Conservation (phyloP, 2,113 vertebrate genomes). For the Cercopithecus mona region DNA sequence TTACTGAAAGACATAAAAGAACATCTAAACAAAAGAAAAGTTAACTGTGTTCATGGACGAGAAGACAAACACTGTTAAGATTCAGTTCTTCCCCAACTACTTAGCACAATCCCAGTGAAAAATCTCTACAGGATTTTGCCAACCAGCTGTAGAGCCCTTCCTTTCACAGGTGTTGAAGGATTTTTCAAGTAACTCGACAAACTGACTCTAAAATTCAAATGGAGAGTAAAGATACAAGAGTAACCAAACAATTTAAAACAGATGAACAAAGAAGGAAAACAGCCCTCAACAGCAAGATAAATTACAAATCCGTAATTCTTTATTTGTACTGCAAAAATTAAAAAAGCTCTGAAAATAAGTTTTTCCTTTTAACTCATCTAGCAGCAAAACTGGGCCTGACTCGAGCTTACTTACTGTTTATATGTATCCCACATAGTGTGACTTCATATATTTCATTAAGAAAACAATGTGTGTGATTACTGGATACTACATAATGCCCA, state of each 20-base stretch:
- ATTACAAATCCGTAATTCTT: not conserved
- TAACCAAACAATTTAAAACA: not conserved
- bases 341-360: not conserved
- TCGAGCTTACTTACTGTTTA: not conserved
- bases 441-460: not conserved
- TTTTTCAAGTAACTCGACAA: conserved; percentile 24
- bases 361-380: not conserved
- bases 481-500: not conserved
- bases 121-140: not conserved
- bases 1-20: not conserved
- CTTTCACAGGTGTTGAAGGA: no score
- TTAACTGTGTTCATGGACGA: not conserved
- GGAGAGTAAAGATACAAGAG: not conserved
- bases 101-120: not conserved
- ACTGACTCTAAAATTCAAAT: conserved; percentile 13
- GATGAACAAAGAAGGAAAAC: not conserved
- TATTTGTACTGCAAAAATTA: not conserved
- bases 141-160: no score
- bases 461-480: not conserved
- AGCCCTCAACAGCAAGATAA: not conserved
- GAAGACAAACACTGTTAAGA: not conserved
- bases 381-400: not conserved
- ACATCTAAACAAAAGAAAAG: not conserved
- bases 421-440: not conserved
- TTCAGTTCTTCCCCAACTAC: not conserved